Conservation (phyloP, 2,888 invertebrate species). For the Synergus gifuensis region DNA sequence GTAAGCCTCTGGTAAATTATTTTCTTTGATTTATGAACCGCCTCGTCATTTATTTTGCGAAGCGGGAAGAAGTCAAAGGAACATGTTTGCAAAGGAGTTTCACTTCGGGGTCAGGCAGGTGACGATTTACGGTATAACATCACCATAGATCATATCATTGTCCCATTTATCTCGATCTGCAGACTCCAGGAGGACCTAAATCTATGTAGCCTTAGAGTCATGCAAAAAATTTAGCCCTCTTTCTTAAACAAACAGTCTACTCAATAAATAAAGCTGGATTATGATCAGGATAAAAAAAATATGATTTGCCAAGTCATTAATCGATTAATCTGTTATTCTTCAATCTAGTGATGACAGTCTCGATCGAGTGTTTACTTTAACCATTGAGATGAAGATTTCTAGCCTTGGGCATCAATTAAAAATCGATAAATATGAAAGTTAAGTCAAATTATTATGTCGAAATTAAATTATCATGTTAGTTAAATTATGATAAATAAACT, state of each 20-base stretch:
- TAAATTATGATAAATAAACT: no score
- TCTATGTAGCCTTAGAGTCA: not conserved
- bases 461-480: not conserved
- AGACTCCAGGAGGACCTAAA: not conserved
- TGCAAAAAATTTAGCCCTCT: not conserved
- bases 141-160: conserved; percentile 52
- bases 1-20: conserved; percentile 20
- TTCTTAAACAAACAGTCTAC: not conserved
- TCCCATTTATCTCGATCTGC: conserved; percentile 50
- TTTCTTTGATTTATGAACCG: conserved; percentile 23
- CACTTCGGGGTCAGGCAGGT: conserved; percentile 44
- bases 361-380: conserved; percentile 22
- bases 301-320: conserved; percentile 13
- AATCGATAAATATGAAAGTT: not conserved
- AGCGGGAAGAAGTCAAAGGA: conserved; percentile 11
- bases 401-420: conserved; percentile 10
- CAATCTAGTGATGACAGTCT: not conserved
- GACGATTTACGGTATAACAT: conserved; percentile 50
- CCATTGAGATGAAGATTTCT: not conserved
- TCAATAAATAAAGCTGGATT: not conserved
- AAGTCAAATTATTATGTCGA: not conserved
- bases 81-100: conserved; percentile 30
- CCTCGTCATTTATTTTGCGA: conserved; percentile 33
- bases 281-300: not conserved
- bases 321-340: conserved; percentile 24